Conservation (phyloP, 2,113 vertebrate species). For the Thalassarche chlororhynchos region DNA sequence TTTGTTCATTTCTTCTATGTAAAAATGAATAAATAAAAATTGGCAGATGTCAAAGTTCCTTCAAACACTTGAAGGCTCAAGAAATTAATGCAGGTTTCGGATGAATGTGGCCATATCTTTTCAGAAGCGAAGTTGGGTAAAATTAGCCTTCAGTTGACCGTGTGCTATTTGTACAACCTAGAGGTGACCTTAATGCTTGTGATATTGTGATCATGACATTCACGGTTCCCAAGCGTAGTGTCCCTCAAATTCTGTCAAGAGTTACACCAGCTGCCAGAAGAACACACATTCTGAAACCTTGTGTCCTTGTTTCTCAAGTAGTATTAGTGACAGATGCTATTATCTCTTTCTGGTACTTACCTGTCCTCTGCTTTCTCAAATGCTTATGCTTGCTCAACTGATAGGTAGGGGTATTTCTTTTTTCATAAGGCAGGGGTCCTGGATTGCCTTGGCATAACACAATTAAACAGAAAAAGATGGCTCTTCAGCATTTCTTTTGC, state of each 20-base stretch:
- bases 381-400: background rate
- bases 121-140: background rate
- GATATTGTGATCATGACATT: background rate
- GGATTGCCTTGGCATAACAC: background rate
- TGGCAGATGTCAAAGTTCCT: background rate
- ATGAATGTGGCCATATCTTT: rapidly evolving
- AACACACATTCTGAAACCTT: background rate
- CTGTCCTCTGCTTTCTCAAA: background rate
- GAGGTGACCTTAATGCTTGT: background rate
- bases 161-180: background rate
- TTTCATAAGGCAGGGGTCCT: background rate
- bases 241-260: background rate
- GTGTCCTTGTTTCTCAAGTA: background rate
- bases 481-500: background rate
- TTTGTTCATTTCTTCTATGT: background rate
- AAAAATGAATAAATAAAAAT: background rate
- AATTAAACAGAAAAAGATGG: background rate
- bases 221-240: background rate
- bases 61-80: background rate
- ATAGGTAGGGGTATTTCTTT: background rate
- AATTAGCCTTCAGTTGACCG: rapidly evolving
- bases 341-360: background rate
- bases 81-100: background rate
- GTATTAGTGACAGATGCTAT: rapidly evolving
- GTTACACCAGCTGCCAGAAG: background rate